phyloP scores from a whole-genome alignment of 2,113 vertebrate species.

The Xenopus borealis region DNA sequence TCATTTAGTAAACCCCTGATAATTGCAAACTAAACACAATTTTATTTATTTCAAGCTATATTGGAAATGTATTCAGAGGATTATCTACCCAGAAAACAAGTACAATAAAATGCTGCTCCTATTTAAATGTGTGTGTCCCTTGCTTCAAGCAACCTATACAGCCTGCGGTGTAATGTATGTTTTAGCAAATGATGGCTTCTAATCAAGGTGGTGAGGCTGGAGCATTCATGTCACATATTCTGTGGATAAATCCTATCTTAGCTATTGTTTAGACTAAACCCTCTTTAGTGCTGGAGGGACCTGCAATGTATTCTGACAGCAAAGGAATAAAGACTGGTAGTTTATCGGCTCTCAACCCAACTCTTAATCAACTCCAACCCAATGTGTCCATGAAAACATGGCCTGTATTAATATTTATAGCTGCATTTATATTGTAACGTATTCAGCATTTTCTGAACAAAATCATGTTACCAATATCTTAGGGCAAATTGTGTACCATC shows the following conservation, averaged over 20 bases:
- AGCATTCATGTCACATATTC: not conserved
- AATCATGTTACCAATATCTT: not conserved
- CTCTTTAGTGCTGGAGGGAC: not conserved
- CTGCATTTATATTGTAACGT: not conserved
- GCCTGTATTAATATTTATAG: slow-evolving; percentile 4
- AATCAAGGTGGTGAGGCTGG: slow-evolving; percentile 15
- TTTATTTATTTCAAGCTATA: slow-evolving; percentile 18
- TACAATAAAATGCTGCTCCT: slow-evolving; percentile 9
- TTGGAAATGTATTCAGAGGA: slow-evolving; percentile 26
- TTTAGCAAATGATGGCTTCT: slow-evolving; percentile 27
- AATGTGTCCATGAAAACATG: slow-evolving; percentile 2
- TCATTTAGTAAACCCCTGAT: slow-evolving; percentile 71
- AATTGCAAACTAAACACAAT: slow-evolving; percentile 50
- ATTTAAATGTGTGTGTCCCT: slow-evolving; percentile 13
- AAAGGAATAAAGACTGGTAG: not conserved
- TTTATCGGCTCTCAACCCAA: not conserved
- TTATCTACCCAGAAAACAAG: slow-evolving; percentile 17
- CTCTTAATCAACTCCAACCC: not conserved
- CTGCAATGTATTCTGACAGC: not conserved
- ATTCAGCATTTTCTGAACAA: not conserved
- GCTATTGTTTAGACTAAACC: slow-evolving; percentile 12
- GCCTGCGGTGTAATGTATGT: slow-evolving; percentile 10
- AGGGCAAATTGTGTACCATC: not conserved
- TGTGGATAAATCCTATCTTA: not conserved
- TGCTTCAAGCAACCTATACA: slow-evolving; percentile 8